Evolutionary conservation across 2,888 invertebrate genomes (phyloP).

Genomic region (Pollenia angustigena): DNA sequence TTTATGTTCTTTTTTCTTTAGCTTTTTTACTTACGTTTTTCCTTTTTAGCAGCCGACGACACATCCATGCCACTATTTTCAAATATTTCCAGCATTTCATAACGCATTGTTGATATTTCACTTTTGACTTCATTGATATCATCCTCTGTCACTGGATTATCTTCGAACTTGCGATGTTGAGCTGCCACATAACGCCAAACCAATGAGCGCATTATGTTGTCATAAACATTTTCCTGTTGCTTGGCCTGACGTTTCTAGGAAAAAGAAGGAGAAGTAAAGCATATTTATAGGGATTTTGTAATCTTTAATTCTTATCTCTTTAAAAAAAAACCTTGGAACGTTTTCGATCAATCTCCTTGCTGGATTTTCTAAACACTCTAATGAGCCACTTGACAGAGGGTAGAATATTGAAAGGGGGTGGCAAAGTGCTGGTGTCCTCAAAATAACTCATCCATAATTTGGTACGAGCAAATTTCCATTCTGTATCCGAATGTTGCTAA

Average conservation of each 20-base stretch:
- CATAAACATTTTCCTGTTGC: conserved; percentile 89
- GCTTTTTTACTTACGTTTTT: conserved; percentile 87
- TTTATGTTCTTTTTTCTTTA: background rate
- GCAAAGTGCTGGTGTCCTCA: conserved; percentile 94
- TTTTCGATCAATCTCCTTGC: conserved; percentile 84
- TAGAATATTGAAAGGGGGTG: conserved; percentile 96
- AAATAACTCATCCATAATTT: conserved; percentile 98
- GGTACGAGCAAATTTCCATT: conserved; percentile 98
- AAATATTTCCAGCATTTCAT: conserved; percentile 95
- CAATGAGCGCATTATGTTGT: conserved; percentile 93
- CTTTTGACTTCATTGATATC: conserved; percentile 97
- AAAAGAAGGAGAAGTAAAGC: background rate
- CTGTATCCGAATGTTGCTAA: conserved; percentile 96
- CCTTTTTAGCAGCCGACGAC: conserved; percentile 89
- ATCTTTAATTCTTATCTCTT: no score
- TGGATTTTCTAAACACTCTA: conserved; percentile 87
- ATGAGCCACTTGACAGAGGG: conserved; percentile 93
- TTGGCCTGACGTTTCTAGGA: conserved; percentile 85
- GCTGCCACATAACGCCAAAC: conserved; percentile 96
- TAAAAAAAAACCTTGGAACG: conserved; percentile 79
- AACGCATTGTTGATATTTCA: conserved; percentile 95
- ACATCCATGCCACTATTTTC: conserved; percentile 94
- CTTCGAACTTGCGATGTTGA: conserved; percentile 92
- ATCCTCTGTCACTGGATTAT: conserved; percentile 95
- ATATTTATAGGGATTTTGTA: no score